Evolutionary conservation across 1,140 invertebrate species (phyloP), one percentile per base, ranked within the genome.

Genomic region (Daktulosphaira vitifoliae): DNA sequence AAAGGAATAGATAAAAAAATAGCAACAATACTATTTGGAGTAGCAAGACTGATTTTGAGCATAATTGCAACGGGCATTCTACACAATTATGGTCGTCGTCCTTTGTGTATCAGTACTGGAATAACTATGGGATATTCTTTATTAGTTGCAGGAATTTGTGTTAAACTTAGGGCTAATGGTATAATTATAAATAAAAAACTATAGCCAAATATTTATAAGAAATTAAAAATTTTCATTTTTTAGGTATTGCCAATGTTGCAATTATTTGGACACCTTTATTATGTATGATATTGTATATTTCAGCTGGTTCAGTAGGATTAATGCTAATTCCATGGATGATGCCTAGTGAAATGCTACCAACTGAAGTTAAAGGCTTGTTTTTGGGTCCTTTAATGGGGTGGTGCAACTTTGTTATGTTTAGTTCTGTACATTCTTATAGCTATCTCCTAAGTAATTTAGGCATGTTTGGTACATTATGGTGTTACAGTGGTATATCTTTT

Each of bases 401-500:
- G 74, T 71, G 72, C 52, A 75, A 80, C 65, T 79, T 78, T 1
- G 79, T 81, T 67, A 80, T 81, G 79, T 82, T 81, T 67, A 71
- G 72, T 3, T 76, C 79, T 1, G 71, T 81, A 1, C 78, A 81
- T 65, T 65, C 74, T 51, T 82, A 80, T 66, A 74, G 76, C 48
- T 69, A 69, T 25, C 65, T 82, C n/a, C 71, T 70, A 3, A 59
- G 69, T 8, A 68, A 76, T 3, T 71, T 88, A 3, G 76, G 80
- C 18, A 73, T 79, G 1, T 79, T 84, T 66, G 81, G 77, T 1
- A 76, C 82, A 23, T 85, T 84, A 69, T 85, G 81, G 78, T 79
- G 87, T 64, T 90, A 89, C 73, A 78, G 85, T 3, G 79, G 76
- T 0, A 72, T 86, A 46, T 82, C 83, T 0, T 66, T 85, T 1